phyloP scores from a whole-genome alignment of 1,140 invertebrate genomes.

The Aplysia californica region DNA sequence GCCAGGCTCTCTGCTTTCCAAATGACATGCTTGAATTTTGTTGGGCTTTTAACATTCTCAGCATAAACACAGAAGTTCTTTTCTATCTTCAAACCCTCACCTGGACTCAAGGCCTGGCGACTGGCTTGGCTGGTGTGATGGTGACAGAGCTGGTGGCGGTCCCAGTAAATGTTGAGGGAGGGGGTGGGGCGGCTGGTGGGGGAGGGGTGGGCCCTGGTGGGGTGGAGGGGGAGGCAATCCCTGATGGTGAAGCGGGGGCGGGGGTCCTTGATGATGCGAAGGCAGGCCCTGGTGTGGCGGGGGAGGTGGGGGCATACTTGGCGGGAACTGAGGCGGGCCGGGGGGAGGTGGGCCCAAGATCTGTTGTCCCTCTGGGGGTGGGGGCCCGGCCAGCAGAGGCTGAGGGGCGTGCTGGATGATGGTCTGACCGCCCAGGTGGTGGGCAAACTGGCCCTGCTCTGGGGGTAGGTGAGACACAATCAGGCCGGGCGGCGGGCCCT shows the following conservation, averaged over 20 bases:
- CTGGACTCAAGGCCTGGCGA: constrained; percentile 2
- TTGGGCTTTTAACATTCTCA: too few relatives aligned
- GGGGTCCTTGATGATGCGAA: neutral
- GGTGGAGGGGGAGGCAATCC: too few relatives aligned
- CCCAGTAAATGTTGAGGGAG: constrained; percentile 9
- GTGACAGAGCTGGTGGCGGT: neutral
- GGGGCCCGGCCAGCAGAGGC: neutral
- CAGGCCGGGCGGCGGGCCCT: neutral
- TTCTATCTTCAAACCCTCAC: too few relatives aligned
- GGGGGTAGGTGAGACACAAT: constrained; percentile 15
- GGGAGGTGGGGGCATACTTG: constrained; percentile 13
- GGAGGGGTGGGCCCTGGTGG: too few relatives aligned
- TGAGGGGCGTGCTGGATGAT: constrained; percentile 21
- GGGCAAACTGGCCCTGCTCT: constrained; percentile 19
- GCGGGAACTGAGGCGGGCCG: constrained; percentile 20
- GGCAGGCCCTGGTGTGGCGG: constrained; percentile 20
- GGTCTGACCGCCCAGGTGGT: constrained; percentile 8
- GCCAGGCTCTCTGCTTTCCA: too few relatives aligned
- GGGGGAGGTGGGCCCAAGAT: constrained; percentile 4
- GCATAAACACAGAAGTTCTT: too few relatives aligned
- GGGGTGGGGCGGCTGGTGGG: too few relatives aligned
- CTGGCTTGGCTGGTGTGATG: neutral
- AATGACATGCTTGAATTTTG: too few relatives aligned
- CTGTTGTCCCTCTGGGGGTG: constrained; percentile 7
- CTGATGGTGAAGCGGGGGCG: too few relatives aligned